Evolutionary conservation across 2,888 invertebrate species (phyloP).

Genomic region (Diarsia mendica): DNA sequence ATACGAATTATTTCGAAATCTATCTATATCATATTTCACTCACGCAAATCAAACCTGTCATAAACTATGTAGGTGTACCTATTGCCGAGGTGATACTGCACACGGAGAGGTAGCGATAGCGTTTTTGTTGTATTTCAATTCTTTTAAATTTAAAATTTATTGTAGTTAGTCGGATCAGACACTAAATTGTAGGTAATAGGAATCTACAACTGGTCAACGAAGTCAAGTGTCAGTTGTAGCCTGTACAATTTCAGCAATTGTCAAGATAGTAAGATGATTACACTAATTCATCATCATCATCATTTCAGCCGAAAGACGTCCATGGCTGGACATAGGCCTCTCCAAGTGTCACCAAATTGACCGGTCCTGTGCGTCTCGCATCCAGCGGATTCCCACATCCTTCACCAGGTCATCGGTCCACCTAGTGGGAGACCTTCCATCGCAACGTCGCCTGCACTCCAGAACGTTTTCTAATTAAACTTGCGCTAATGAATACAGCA

Average conservation of each 20-base stretch:
- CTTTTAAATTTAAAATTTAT: neutral
- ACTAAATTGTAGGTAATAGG: neutral
- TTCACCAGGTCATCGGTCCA: no score
- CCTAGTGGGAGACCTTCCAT: no score
- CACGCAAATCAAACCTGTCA: conserved; percentile 45
- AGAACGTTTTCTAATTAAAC: no score
- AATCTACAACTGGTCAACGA: neutral
- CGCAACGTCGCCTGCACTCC: no score
- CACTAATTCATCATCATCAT: no score
- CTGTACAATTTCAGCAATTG: neutral
- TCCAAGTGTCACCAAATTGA: no score
- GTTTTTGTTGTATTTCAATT: neutral
- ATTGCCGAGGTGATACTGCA: conserved; percentile 20
- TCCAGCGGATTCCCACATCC: no score
- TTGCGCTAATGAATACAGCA: neutral
- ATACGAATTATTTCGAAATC: conserved; percentile 47
- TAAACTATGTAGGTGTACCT: conserved; percentile 31
- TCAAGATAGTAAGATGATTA: neutral
- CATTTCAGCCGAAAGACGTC: no score
- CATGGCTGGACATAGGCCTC: no score
- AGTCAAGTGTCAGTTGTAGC: neutral
- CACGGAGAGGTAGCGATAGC: conserved; percentile 16
- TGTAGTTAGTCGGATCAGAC: neutral
- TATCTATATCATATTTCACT: conserved; percentile 59
- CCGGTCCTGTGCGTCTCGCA: no score